phyloP scores from a whole-genome alignment of 2,797 vertebrate species.

The Sebastes melanostomus region DNA sequence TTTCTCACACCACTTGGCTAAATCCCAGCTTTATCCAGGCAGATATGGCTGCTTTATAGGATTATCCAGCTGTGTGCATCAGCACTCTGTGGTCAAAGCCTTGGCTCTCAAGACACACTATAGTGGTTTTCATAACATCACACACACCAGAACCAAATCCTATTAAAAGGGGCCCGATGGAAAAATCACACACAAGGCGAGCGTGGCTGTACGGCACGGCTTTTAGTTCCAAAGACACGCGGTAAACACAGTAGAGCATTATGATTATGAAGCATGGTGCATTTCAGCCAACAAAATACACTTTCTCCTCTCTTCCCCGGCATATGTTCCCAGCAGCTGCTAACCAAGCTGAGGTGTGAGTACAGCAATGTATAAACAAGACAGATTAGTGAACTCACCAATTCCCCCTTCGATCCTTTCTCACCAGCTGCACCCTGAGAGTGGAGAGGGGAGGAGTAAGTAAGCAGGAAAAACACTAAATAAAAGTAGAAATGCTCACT shows the following conservation, averaged over 20 bases:
- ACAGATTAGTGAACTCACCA: constrained; percentile 76
- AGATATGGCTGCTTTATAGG: constrained; percentile 68
- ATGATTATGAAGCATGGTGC: constrained; percentile 53
- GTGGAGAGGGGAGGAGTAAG: constrained; percentile 7
- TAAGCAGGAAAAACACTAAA: constrained; percentile 10
- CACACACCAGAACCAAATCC: constrained; percentile 70
- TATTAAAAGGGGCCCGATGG: constrained; percentile 62
- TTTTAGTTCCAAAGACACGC: constrained; percentile 60
- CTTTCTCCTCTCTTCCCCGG: constrained; percentile 19
- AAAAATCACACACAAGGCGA: constrained; percentile 63
- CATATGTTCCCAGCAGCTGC: constrained; percentile 65
- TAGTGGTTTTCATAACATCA: constrained; percentile 67
- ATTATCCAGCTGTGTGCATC: constrained; percentile 77
- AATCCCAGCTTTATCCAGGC: constrained; percentile 51
- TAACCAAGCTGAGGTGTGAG: constrained; percentile 36
- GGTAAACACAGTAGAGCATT: constrained; percentile 58
- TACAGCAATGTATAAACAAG: constrained; percentile 56
- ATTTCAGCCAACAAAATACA: constrained; percentile 50
- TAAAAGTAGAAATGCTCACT: constrained; percentile 2
- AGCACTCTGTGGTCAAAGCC: constrained; percentile 66
- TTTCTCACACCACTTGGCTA: constrained; percentile 43
- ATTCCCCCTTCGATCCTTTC: constrained; percentile 91
- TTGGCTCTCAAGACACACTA: constrained; percentile 61
- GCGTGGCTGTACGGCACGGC: constrained; percentile 35
- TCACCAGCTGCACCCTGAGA: constrained; percentile 86